phyloP scores from a whole-genome alignment of 2,113 vertebrate genomes.

The Callocephalon fimbriatum region DNA sequence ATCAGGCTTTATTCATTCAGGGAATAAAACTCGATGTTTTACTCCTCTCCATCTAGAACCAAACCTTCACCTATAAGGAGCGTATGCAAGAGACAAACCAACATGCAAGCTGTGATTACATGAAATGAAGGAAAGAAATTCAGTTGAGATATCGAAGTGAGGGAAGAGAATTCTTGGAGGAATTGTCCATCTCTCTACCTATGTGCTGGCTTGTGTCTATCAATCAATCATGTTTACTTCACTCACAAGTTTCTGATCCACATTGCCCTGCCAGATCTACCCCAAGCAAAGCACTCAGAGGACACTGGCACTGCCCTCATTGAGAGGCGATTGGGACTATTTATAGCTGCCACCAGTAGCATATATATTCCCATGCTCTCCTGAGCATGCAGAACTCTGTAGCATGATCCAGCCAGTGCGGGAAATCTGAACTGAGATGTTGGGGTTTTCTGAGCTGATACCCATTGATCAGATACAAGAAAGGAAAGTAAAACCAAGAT shows the following conservation, averaged over 20 bases:
- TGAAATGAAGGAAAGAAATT: not conserved
- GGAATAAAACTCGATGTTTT: not conserved
- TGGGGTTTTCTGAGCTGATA: not conserved
- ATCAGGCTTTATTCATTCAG: not conserved
- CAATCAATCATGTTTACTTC: not conserved
- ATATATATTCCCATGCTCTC: not conserved
- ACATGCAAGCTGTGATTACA: accelerated
- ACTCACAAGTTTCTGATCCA: not conserved
- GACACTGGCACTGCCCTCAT: accelerated
- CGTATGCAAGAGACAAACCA: not conserved
- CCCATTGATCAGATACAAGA: not conserved
- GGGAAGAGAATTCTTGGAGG: not conserved
- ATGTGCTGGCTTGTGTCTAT: not conserved
- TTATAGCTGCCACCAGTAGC: not conserved
- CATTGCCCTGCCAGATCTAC: not conserved
- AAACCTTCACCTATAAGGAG: not conserved
- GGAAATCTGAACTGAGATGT: not conserved
- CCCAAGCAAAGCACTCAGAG: not conserved
- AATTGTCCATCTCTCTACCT: not conserved
- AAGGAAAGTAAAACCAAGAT: not conserved
- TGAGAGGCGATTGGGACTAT: no score
- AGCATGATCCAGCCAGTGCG: not conserved
- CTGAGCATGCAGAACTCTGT: not conserved
- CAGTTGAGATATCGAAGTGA: not conserved
- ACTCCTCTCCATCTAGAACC: not conserved